These are phyloP conservation scores for Bradypus variegatus DNA, from an alignment of 2,797 vertebrate genomes.

Conservation along the genomic window DNA sequence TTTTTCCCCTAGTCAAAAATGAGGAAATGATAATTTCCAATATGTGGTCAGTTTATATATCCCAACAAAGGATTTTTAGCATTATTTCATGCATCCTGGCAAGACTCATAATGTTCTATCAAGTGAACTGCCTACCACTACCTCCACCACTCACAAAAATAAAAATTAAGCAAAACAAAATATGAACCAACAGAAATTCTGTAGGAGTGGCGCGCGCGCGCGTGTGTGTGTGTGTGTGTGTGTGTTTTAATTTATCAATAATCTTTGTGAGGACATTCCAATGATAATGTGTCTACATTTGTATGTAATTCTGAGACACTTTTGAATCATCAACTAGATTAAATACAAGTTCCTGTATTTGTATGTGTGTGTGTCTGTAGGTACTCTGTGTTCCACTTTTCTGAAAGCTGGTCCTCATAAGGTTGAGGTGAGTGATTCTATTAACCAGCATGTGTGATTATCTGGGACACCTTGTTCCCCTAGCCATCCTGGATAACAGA, in stretches of 20 bases:
- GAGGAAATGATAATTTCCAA: neutral
- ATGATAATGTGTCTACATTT: neutral
- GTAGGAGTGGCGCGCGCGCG: neutral
- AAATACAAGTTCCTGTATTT: neutral
- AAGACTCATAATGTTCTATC: neutral
- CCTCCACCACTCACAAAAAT: neutral
- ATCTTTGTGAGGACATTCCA: neutral
- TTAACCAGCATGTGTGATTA: neutral
- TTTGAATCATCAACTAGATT: neutral
- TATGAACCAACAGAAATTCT: neutral
- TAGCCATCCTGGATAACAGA: neutral
- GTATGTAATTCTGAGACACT: neutral
- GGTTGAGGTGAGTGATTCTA: neutral
- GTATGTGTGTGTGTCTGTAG: neutral
- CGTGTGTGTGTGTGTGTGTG: neutral
- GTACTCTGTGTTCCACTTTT: neutral
- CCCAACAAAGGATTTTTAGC: neutral
- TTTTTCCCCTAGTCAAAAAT: neutral
- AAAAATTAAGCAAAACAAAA: neutral
- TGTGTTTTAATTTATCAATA: neutral
- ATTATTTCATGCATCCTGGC: neutral
- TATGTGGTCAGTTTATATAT: neutral
- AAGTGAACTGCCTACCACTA: neutral
- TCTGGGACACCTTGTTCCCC: neutral
- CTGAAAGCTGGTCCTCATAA: neutral